Evolutionary conservation across 2,888 invertebrate genomes (phyloP), one percentile per base, ranked within the genome.

Genomic region (Drosophila stalkeri): DNA sequence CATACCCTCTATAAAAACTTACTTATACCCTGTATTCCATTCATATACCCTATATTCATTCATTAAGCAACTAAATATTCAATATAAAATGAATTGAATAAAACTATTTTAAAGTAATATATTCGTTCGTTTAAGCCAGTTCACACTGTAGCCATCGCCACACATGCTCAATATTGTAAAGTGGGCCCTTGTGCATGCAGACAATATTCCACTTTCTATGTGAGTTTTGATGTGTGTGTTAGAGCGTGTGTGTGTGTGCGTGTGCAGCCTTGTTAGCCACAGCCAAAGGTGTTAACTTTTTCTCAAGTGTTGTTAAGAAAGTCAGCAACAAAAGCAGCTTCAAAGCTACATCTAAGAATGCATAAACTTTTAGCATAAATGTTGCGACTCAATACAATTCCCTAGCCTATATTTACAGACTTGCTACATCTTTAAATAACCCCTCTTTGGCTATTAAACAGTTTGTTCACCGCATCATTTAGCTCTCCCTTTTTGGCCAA

Each of bases 121-220:
- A 1, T 27, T 0, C 16, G n/a, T 46, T 23, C 23, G 16, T 3
- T 12, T 4, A 1, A 33, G n/a, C 7, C 11, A 14, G n/a, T 18
- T 3, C 0, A 9, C 20, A 44, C 57, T 57, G 57, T 57, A 57
- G 33, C 1, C 33, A 14, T 11, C 46, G 52, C 57, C 74, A 64
- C 39, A 46, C 52, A 75, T 61, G 41, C 27, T 43, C 23, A 41
- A 31, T 51, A 23, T 27, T 67, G 68, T 70, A 69, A 86, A 86
- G 84, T 84, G 84, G 75, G 60, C 82, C 69, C 84, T 75, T 72
- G 86, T 74, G 84, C 56, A 61, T 71, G 75, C 64, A 63, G 31
- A 62, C 68, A 68, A 60, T 62, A 71, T 64, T 57, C 43, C 44
- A 20, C 33, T 35, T 23, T 57, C 44, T 16, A 57, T 46, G 11